phyloP scores from a whole-genome alignment of 1,140 invertebrate species.

The Scylla paramamosain region DNA sequence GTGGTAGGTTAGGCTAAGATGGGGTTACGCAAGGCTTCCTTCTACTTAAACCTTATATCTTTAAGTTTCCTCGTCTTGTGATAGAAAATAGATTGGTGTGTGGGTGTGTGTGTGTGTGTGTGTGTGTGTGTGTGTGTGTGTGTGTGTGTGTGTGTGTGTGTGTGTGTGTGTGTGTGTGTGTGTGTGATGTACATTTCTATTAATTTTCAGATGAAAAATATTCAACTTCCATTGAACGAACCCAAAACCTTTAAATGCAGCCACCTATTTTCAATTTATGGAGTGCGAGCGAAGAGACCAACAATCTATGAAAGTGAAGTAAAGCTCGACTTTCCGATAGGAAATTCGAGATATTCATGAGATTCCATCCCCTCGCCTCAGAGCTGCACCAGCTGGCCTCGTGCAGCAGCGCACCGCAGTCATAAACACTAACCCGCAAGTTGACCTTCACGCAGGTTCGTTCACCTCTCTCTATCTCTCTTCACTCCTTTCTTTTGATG shows the following conservation, averaged over 20 bases:
- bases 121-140: no score
- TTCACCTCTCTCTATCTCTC: neutral
- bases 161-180: no score
- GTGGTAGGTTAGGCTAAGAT: no score
- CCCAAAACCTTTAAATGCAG: neutral
- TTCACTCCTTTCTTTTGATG: neutral
- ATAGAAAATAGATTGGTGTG: no score
- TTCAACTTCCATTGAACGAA: neutral
- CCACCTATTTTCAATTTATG: neutral
- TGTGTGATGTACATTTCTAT: no score
- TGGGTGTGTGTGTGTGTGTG: no score
- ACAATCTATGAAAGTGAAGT: slow-evolving; percentile 3
- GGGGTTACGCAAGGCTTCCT: no score
- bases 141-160: no score
- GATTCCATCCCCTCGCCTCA: neutral
- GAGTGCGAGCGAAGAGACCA: neutral
- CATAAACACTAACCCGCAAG: neutral
- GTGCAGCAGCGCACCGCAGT: neutral
- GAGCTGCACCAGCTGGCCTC: neutral
- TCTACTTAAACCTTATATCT: no score
- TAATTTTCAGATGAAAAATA: no score
- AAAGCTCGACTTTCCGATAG: slow-evolving; percentile 1
- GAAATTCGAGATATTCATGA: slow-evolving; percentile 1
- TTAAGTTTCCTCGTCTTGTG: no score
- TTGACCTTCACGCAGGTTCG: neutral